phyloP scores from a whole-genome alignment of 2,888 invertebrate genomes.

The Mythimna pallens region DNA sequence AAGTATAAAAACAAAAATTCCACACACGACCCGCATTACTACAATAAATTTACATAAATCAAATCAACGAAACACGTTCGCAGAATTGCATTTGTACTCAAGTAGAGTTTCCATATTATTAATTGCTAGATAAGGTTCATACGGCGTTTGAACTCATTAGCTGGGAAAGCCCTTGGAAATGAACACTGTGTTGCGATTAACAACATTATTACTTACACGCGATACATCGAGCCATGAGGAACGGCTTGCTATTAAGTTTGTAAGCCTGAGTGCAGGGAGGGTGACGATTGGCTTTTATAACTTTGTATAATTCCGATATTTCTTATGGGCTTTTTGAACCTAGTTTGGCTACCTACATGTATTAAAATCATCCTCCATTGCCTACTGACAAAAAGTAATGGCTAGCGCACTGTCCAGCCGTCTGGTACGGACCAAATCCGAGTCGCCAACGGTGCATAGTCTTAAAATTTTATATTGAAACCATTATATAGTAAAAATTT shows the following conservation, averaged over 20 bases:
- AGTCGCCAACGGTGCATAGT: too few species aligned
- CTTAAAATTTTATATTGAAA: too few species aligned
- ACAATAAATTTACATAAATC: slow-evolving; percentile 40
- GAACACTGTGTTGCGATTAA: slow-evolving; percentile 49
- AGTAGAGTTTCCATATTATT: slow-evolving; percentile 54
- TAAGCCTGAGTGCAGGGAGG: slow-evolving; percentile 22
- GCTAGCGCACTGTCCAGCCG: too few species aligned
- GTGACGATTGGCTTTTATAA: neutral
- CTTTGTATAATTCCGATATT: neutral
- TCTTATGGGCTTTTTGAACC: too few species aligned
- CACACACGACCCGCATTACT: slow-evolving; percentile 15
- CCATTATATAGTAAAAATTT: too few species aligned
- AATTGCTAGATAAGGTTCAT: slow-evolving; percentile 54
- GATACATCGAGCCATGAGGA: slow-evolving; percentile 22
- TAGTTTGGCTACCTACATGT: too few species aligned
- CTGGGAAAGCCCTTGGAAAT: slow-evolving; percentile 52
- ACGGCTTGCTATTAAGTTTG: slow-evolving; percentile 21
- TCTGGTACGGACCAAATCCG: too few species aligned
- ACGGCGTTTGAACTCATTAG: slow-evolving; percentile 61
- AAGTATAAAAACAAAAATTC: slow-evolving; percentile 15
- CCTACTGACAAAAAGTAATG: too few species aligned
- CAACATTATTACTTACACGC: slow-evolving; percentile 61
- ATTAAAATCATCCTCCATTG: too few species aligned
- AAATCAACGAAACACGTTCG: slow-evolving; percentile 40
- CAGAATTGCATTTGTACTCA: slow-evolving; percentile 51